Conservation (phyloP, 1,140 invertebrate genomes). For the Eulimnadia texana region DNA sequence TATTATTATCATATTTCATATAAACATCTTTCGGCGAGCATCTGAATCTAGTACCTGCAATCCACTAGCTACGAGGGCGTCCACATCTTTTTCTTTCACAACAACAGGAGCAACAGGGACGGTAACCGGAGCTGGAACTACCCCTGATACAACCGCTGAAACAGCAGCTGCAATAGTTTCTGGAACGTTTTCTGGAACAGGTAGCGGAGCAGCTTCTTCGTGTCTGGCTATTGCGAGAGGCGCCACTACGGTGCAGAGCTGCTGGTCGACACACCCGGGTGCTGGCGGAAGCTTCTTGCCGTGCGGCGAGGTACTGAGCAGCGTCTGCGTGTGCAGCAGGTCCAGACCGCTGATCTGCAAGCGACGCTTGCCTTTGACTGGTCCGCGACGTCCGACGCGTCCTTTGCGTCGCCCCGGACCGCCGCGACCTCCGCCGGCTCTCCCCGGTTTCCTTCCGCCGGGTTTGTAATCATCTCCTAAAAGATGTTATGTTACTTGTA, state of each 20-base stretch:
- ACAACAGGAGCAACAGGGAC: too few relatives aligned
- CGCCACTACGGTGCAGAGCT: slow-evolving; percentile 51
- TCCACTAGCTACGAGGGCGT: too few relatives aligned
- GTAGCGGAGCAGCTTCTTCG: slow-evolving; percentile 54
- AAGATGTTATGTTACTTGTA: background rate
- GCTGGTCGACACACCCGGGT: slow-evolving; percentile 77
- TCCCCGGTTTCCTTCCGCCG: slow-evolving; percentile 6
- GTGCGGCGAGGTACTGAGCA: slow-evolving; percentile 63
- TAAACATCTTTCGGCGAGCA: too few relatives aligned
- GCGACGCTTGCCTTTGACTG: slow-evolving; percentile 38
- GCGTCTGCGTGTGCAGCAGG: slow-evolving; percentile 73
- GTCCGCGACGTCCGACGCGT: slow-evolving; percentile 26
- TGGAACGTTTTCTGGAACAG: background rate
- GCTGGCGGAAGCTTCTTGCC: slow-evolving; percentile 59
- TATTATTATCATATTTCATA: too few relatives aligned
- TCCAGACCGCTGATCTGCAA: slow-evolving; percentile 70
- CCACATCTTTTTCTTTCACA: too few relatives aligned
- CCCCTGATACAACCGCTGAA: background rate
- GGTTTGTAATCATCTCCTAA: slow-evolving; percentile 9
- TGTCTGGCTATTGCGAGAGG: slow-evolving; percentile 38
- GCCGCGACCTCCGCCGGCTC: slow-evolving; percentile 25
- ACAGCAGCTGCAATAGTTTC: background rate
- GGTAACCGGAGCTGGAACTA: too few relatives aligned
- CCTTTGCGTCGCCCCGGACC: slow-evolving; percentile 19
- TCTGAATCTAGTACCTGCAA: too few relatives aligned